Evolutionary conservation across 2,113 vertebrate genomes (phyloP), one percentile per base, ranked within the genome.

Genomic region (Choloepus hoffmanni): DNA sequence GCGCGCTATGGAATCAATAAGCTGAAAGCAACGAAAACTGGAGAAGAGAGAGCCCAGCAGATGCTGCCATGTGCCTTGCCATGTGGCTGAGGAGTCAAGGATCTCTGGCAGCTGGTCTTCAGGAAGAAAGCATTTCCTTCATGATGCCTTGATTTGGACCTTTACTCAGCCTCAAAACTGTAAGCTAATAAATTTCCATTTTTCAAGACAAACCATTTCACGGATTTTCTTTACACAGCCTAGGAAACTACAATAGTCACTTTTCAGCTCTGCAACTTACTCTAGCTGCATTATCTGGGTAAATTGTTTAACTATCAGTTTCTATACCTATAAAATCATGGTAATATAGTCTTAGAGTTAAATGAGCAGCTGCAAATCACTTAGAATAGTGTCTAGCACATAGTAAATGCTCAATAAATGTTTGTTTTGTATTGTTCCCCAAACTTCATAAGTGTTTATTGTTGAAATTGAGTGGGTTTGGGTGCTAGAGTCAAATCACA

Each of bases 371-470:
- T n/a, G 23, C 33, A 72, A 94, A 96, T 53, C 36, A 24, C 81
- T 90, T 68, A 74, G 50, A 84, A 73, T 65, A 78, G 92, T 40
- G 9, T n/a, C 70, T 89, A 58, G 28, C 67, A n/a, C 14, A 19
- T 43, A 33, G 14, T 58, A 50, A 85, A 58, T 53, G 2, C 18
- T 45, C 50, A 19, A 15, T 78, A n/a, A 85, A 43, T 70, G 16
- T 90, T 79, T 76, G 16, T 73, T 95, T 26, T 36, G 79, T 73
- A 65, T 65, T 87, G 26, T 85, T 89, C 72, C 30, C 63, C 26
- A 21, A 92, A 63, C 10, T 70, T 87, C 92, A 76, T 36, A 45
- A 79, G 65, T 82, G 9, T 60, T 63, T 19, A 15, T 2, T 67
- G 65, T 68, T 55, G 50, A 62, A 24, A 9, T 16, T 65, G 53